Conservation (phyloP, 1,140 invertebrate species). For the Ceratina japonica region DNA sequence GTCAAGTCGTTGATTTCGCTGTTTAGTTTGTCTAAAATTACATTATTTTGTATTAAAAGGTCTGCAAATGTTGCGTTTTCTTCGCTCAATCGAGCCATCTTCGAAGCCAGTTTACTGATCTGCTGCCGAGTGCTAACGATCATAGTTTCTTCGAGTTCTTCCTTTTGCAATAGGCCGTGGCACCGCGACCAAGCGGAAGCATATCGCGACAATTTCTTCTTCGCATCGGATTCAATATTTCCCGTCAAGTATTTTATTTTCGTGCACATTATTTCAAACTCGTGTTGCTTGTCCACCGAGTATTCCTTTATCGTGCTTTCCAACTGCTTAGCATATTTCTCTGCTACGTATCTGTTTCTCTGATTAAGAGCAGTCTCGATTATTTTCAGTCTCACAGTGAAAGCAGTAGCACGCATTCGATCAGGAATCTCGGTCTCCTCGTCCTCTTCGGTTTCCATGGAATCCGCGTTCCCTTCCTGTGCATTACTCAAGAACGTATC, state of each 20-base stretch:
- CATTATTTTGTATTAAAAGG: conserved; percentile 6
- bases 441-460: neutral
- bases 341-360: conserved; percentile 74
- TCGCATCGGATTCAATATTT: conserved; percentile 30
- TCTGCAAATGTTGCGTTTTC: conserved; percentile 40
- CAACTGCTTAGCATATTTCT: conserved; percentile 64
- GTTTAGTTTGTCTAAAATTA: conserved; percentile 39
- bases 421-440: neutral
- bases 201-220: conserved; percentile 55
- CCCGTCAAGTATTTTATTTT: conserved; percentile 61
- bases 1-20: neutral
- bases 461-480: neutral
- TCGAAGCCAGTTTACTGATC: conserved; percentile 51
- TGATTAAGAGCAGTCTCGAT: conserved; percentile 73
- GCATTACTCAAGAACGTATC: conserved; percentile 14
- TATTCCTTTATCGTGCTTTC: neutral
- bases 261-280: conserved; percentile 47
- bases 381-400: conserved; percentile 64
- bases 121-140: conserved; percentile 50
- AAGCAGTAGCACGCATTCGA: neutral
- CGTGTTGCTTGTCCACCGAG: conserved; percentile 8
- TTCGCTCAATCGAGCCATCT: conserved; percentile 44
- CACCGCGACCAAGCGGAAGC: conserved; percentile 55
- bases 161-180: conserved; percentile 39
- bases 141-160: neutral